A percentile compares a stretch with the other conserved stretches of the same genome.
Conservation (phyloP, 2,797 vertebrate species). For the Urosaurus nigricauda region DNA sequence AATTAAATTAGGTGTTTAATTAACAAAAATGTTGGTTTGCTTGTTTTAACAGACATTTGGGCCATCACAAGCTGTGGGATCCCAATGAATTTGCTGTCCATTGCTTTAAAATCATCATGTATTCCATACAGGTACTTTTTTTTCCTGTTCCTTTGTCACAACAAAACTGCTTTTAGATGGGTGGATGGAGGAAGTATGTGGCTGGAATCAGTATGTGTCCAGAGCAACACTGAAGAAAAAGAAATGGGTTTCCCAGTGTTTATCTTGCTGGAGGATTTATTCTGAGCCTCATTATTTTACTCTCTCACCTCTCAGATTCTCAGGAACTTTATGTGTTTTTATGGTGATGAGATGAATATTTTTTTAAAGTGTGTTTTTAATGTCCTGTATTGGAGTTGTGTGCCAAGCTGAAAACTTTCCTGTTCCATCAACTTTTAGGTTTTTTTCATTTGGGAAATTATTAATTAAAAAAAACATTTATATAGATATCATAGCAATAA, state of each 20-base stretch:
- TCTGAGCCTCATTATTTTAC: neutral
- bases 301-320: neutral
- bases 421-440: neutral
- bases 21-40: neutral
- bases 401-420: neutral
- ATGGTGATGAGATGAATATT: neutral
- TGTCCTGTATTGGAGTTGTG: neutral
- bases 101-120: conserved; percentile 99
- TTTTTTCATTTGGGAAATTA: neutral
- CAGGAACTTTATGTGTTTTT: neutral
- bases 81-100: conserved; percentile 97
- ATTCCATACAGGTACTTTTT: conserved; percentile 93
- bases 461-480: too few species aligned
- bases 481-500: neutral
- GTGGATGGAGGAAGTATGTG: neutral
- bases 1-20: neutral
- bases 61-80: conserved; percentile 96
- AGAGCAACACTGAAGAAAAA: neutral
- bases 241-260: neutral
- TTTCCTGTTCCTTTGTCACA: neutral
- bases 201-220: too few species aligned
- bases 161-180: neutral
- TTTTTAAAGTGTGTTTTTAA: neutral
- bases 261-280: neutral
- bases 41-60: conserved; percentile 88